These are phyloP conservation scores for Coranthus polyacanthus DNA, from an alignment of 2,797 vertebrate genomes.

Conservation along the genomic window DNA sequence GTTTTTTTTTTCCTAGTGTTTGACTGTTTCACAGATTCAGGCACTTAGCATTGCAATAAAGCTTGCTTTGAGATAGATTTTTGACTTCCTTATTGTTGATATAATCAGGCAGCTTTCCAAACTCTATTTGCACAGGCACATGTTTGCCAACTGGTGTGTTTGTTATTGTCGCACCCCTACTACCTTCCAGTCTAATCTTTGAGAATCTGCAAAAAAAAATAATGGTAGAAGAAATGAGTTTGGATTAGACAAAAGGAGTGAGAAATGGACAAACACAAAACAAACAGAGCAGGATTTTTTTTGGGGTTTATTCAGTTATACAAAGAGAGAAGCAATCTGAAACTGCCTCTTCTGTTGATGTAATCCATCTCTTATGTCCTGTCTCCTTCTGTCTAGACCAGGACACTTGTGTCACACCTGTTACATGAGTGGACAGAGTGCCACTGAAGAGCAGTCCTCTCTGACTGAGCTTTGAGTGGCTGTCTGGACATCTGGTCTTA, in stretches of 20 bases:
- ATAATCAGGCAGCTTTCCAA: slow-evolving; percentile 64
- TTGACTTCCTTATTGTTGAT: slow-evolving; percentile 54
- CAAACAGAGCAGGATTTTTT: slow-evolving; percentile 11
- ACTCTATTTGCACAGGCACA: slow-evolving; percentile 46
- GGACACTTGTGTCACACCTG: slow-evolving; percentile 50
- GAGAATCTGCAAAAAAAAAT: slow-evolving; percentile 57
- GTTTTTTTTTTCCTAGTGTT: slow-evolving; percentile 23
- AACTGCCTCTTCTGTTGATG: slow-evolving; percentile 27
- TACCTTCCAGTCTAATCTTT: slow-evolving; percentile 48
- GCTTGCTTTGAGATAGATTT: slow-evolving; percentile 45
- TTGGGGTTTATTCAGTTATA: slow-evolving; percentile 26
- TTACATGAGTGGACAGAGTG: slow-evolving; percentile 37
- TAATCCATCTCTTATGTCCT: slow-evolving; percentile 43
- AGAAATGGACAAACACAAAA: slow-evolving; percentile 32
- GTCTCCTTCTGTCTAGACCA: slow-evolving; percentile 37
- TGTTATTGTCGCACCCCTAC: slow-evolving; percentile 33
- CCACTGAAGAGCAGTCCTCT: slow-evolving; percentile 31
- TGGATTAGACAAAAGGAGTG: slow-evolving; percentile 25
- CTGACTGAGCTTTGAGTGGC: slow-evolving; percentile 41
- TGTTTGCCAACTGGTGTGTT: slow-evolving; percentile 66
- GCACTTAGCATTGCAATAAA: slow-evolving; percentile 57
- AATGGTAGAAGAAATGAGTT: slow-evolving; percentile 39
- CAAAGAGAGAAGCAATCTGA: slow-evolving; percentile 30
- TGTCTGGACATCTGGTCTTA: slow-evolving; percentile 44
- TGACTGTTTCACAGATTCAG: slow-evolving; percentile 42